Percentiles rank a stretch among this genome's conserved stretches.
Conservation (phyloP, 1,140 invertebrate species). For the Cylas formicarius region DNA sequence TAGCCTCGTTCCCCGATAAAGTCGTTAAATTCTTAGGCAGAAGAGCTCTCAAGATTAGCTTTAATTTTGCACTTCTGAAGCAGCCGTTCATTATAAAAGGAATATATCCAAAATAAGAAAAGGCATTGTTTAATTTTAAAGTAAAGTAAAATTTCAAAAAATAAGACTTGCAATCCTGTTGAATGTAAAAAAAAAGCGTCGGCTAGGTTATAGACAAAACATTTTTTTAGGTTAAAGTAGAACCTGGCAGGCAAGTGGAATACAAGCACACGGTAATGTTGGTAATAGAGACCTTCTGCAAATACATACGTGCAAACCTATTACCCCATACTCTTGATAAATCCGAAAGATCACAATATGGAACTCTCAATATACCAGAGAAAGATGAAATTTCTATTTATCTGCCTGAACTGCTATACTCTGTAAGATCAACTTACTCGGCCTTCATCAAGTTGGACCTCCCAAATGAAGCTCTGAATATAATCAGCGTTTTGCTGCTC, state of each 20-base stretch:
- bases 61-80: no score
- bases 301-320: constrained; percentile 56
- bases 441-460: constrained; percentile 68
- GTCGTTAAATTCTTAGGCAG: no score
- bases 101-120: no score
- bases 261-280: constrained; percentile 67
- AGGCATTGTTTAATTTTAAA: no score
- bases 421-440: constrained; percentile 61
- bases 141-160: no score
- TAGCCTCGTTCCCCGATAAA: no score
- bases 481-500: constrained; percentile 77
- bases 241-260: constrained; percentile 53
- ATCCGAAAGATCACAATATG: constrained; percentile 38
- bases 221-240: no score
- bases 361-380: constrained; percentile 43
- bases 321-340: constrained; percentile 52
- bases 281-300: constrained; percentile 58
- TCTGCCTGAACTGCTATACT: constrained; percentile 71
- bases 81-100: no score
- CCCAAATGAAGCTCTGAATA: constrained; percentile 71
- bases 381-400: constrained; percentile 57
- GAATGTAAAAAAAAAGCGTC: no score
- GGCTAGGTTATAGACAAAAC: no score
- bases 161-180: no score
- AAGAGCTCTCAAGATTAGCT: no score